These are phyloP conservation scores for Camelus dromedarius DNA, from an alignment of 2,113 vertebrate species.

Conservation along the genomic window DNA sequence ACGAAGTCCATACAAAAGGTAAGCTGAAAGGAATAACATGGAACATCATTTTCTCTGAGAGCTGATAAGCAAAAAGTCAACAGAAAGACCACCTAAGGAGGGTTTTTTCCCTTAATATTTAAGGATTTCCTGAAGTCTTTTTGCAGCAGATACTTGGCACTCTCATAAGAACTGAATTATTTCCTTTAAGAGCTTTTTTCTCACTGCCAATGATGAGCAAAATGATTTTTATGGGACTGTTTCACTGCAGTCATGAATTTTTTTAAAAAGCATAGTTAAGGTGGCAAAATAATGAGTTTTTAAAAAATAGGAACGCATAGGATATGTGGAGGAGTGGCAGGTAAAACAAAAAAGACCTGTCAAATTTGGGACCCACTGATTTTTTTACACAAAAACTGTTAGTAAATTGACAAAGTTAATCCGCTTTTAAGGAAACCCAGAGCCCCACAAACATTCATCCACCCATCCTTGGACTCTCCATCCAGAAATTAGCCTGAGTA, in stretches of 20 bases:
- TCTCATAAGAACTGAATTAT: slow-evolving; percentile 12
- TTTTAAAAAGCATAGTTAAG: neutral
- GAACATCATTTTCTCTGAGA: neutral
- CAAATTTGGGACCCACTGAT: neutral
- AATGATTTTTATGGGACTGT: neutral
- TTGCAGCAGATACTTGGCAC: neutral
- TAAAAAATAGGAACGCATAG: neutral
- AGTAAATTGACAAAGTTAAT: neutral
- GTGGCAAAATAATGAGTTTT: neutral
- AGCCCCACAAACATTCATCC: neutral
- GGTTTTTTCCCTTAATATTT: neutral
- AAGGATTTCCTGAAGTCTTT: slow-evolving; percentile 6
- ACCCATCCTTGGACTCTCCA: neutral
- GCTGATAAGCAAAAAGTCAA: neutral
- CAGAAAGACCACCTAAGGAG: neutral
- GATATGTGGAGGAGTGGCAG: neutral
- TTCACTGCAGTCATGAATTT: neutral
- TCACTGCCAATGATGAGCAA: neutral
- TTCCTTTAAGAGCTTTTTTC: slow-evolving; percentile 28
- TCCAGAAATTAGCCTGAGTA: neutral
- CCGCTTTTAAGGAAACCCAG: neutral
- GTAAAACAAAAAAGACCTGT: neutral
- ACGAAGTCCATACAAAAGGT: neutral
- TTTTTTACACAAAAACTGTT: neutral
- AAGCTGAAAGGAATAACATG: neutral